These are phyloP conservation scores for Mohoua ochrocephala DNA, from an alignment of 2,113 vertebrate genomes.

Conservation along the genomic window DNA sequence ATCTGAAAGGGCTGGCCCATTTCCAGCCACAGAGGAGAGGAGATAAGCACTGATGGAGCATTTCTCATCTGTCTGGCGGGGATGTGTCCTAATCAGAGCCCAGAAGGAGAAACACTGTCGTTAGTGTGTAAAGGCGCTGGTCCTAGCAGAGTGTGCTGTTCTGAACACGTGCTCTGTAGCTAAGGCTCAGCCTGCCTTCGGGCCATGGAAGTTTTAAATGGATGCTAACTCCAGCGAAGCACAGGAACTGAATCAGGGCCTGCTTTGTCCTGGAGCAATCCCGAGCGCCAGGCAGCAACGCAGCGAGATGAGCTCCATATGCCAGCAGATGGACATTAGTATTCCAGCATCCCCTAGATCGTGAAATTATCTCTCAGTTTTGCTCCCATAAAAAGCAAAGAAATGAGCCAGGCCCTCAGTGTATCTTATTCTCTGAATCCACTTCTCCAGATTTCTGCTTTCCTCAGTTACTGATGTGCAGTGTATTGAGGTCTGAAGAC, in stretches of 20 bases:
- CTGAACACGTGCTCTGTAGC: slow-evolving; percentile 34
- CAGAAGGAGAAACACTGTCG: background rate
- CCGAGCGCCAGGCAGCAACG: accelerated
- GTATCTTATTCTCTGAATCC: background rate
- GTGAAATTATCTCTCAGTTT: background rate
- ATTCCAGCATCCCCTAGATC: background rate
- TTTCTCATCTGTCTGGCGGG: background rate
- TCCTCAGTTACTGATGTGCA: background rate
- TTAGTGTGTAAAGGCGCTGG: background rate
- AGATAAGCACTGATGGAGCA: slow-evolving; percentile 11
- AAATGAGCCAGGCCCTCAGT: background rate
- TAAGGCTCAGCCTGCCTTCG: slow-evolving; percentile 33
- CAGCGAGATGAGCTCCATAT: slow-evolving; percentile 4
- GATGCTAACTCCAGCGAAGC: background rate
- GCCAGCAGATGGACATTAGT: slow-evolving; percentile 35
- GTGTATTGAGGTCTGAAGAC: background rate
- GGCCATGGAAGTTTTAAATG: slow-evolving; percentile 1
- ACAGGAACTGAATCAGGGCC: background rate
- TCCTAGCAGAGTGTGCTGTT: background rate
- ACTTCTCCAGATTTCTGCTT: background rate
- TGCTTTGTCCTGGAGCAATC: slow-evolving; percentile 35
- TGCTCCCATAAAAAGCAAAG: background rate
- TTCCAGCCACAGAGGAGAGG: background rate
- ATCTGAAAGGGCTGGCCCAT: background rate
- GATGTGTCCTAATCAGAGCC: background rate